Percentiles rank a stretch among this genome's conserved stretches.
phyloP scores from a whole-genome alignment of 23 tunicate genomes.

The Ciona savignyi region DNA sequence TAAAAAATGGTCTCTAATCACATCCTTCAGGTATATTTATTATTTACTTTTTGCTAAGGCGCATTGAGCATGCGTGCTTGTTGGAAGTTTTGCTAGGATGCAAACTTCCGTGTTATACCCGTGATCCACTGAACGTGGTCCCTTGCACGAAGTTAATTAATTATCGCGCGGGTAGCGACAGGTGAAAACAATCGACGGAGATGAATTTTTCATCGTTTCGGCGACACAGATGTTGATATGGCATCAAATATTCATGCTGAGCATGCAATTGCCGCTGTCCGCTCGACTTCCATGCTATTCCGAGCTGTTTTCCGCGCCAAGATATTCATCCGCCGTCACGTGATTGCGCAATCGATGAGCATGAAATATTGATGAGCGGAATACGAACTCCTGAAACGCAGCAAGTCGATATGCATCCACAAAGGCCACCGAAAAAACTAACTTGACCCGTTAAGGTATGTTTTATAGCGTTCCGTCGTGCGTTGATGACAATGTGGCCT shows the following conservation, averaged over 20 bases:
- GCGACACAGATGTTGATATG: slow-evolving; percentile 27
- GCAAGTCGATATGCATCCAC: neutral
- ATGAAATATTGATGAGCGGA: slow-evolving; percentile 31
- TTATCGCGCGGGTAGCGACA: neutral
- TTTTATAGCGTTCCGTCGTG: no score
- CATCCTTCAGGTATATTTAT: no score
- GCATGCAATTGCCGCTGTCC: slow-evolving; percentile 2
- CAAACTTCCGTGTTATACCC: no score
- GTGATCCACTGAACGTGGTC: no score
- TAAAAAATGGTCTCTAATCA: no score
- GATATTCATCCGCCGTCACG: slow-evolving; percentile 20
- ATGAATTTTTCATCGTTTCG: slow-evolving; percentile 43
- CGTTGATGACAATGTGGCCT: no score
- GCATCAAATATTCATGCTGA: slow-evolving; percentile 43
- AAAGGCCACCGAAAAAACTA: neutral
- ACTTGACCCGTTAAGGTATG: no score
- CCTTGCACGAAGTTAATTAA: no score
- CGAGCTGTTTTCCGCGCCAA: neutral
- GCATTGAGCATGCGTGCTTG: no score
- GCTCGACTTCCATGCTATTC: neutral
- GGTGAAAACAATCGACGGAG: neutral
- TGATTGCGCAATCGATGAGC: slow-evolving; percentile 34
- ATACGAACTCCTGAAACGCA: neutral
- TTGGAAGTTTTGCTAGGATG: no score
- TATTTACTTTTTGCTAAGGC: no score